These are phyloP conservation scores for Enteromius anoplus DNA, from an alignment of 2,797 vertebrate genomes.

Conservation along the genomic window DNA sequence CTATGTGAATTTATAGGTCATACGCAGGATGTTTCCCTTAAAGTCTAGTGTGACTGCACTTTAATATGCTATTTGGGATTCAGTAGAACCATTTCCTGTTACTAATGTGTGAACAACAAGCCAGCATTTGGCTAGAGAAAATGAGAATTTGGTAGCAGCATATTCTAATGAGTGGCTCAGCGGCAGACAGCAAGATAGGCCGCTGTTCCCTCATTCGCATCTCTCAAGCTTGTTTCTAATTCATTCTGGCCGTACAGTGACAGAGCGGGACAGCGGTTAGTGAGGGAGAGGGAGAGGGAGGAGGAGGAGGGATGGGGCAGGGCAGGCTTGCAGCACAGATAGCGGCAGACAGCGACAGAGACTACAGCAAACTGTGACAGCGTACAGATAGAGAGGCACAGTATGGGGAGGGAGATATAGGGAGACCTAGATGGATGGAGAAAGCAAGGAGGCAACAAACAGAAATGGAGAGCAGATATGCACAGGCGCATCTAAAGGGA, in stretches of 20 bases:
- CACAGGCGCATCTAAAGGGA: constrained; percentile 53
- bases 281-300: neutral
- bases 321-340: constrained; percentile 57
- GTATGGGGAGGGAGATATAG: constrained; percentile 61
- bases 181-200: constrained; percentile 4
- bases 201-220: constrained; percentile 5
- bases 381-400: constrained; percentile 63
- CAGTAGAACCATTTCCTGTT: neutral
- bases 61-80: constrained; percentile 18
- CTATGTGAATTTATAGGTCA: neutral
- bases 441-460: constrained; percentile 55
- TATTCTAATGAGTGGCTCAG: constrained; percentile 19
- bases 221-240: constrained; percentile 39
- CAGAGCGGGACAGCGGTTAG: constrained; percentile 31
- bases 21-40: too few relatives aligned
- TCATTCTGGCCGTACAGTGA: constrained; percentile 43
- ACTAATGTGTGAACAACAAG: neutral
- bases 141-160: neutral
- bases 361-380: constrained; percentile 59
- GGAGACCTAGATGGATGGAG: constrained; percentile 59
- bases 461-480: constrained; percentile 62
- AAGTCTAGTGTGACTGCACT: constrained; percentile 3
- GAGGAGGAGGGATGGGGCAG: constrained; percentile 15
- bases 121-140: neutral
- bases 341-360: constrained; percentile 50